Evolutionary conservation across 1,140 invertebrate genomes (phyloP), one percentile per base, ranked within the genome.

Genomic region (Hycleus phaleratus): DNA sequence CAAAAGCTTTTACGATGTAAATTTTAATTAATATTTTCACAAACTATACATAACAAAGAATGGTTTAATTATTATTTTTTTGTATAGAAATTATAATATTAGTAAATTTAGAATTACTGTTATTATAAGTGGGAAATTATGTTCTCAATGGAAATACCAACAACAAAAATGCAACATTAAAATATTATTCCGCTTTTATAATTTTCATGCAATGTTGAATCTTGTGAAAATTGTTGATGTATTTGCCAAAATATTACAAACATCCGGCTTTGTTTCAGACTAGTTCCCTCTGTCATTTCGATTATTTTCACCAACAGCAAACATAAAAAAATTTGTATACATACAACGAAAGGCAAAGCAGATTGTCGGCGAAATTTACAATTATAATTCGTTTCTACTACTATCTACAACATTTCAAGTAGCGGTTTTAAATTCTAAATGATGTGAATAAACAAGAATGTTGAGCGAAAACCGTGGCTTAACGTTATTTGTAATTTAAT

Each of bases 321-420:
- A 18, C 18, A 18, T 18, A 18, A 18, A 18, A 18, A 18, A 18
- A 18, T 32, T 32, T 32, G 32, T 24, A 42, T 44, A 24, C 46
- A 42, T 38, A 49, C 55, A 58, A 47, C 18, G 18, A 18, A 18
- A 18, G 18, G 18, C 18, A 18, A 58, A 38, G 49, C 50, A 58
- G 57, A 53, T 58, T 52, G 57, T 52, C 45, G 38, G 3, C 11
- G 49, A 48, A 46, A 60, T 60, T 60, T 60, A 51, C 59, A 60
- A 60, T 60, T 60, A 60, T 51, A 60, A 60, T 60, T 60, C 51
- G 43, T 49, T 56, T 52, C 47, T 56, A 48, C 42, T 50, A 56
- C 38, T 44, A 32, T 32, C 32, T 32, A 32, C 32, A 5, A 7
- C 7, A 32, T 32, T 32, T 32, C 32, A 32, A 32, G 24, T 32